phyloP scores from a whole-genome alignment of 2,797 vertebrate genomes.

The Hippopotamyrus pictus region DNA sequence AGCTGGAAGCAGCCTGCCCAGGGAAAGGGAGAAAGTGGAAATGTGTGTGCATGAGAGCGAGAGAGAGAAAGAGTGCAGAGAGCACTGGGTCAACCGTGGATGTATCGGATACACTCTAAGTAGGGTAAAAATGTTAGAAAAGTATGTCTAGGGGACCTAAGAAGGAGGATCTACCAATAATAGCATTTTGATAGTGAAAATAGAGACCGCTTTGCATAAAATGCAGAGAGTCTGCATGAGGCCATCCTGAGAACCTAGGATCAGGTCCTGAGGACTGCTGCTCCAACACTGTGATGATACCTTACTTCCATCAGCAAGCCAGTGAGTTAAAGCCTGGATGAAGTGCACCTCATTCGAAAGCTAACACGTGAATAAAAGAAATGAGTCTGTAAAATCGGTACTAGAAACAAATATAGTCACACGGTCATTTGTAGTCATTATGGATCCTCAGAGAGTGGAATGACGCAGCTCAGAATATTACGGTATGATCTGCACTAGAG shows the following conservation, averaged over 20 bases:
- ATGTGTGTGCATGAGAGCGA: not conserved
- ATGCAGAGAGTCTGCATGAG: not conserved
- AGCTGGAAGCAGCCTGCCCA: conserved; percentile 92
- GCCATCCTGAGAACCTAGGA: not conserved
- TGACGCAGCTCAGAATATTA: not conserved
- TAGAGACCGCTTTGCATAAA: not conserved
- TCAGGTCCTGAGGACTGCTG: not conserved
- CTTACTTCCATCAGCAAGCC: not conserved
- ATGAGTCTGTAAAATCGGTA: not conserved
- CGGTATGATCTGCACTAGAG: not conserved
- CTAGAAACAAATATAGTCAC: not conserved
- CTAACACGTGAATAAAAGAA: not conserved
- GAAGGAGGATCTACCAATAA: not conserved
- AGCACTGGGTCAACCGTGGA: not conserved
- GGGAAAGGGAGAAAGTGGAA: not conserved
- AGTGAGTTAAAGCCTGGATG: not conserved
- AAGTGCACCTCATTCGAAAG: not conserved
- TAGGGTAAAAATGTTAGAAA: not conserved
- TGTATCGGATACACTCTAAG: not conserved
- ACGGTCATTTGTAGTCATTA: not conserved
- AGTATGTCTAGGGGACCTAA: not conserved
- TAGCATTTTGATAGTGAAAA: not conserved
- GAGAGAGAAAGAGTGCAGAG: not conserved
- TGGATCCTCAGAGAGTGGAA: not conserved
- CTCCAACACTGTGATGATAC: not conserved